phyloP scores from a whole-genome alignment of 2,113 vertebrate genomes.

The Mionectes macconnelli region DNA sequence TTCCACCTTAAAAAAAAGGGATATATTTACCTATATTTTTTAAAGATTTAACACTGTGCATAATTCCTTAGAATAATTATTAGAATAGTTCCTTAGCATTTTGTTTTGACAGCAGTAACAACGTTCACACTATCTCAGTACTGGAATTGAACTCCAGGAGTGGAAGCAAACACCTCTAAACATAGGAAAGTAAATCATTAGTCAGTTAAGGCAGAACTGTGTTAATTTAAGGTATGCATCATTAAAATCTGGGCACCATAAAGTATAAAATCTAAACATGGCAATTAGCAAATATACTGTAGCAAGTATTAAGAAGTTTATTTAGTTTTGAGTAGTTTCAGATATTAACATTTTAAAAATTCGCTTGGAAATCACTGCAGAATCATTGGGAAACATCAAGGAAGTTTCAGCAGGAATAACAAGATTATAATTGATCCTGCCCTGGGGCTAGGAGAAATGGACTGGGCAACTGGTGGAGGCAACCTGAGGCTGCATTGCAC shows the following conservation, averaged over 20 bases:
- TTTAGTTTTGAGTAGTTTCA: neutral
- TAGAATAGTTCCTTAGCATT: too few relatives aligned
- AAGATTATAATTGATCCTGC: neutral
- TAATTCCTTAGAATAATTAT: neutral
- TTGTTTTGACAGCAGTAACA: neutral
- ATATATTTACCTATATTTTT: neutral
- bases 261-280: neutral
- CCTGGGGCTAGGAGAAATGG: neutral
- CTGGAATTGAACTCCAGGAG: neutral
- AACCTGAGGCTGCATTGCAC: neutral
- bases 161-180: neutral
- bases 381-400: neutral
- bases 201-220: neutral
- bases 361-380: neutral
- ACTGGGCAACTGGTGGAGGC: neutral
- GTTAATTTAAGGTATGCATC: neutral
- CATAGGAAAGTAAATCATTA: neutral
- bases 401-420: neutral
- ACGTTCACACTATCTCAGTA: neutral
- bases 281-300: neutral
- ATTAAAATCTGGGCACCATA: neutral
- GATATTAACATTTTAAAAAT: neutral
- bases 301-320: neutral
- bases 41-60: neutral
- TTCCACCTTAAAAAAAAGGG: conserved; percentile 82